Conservation (phyloP, 2,888 invertebrate genomes). For the Conchocele bisecta region DNA sequence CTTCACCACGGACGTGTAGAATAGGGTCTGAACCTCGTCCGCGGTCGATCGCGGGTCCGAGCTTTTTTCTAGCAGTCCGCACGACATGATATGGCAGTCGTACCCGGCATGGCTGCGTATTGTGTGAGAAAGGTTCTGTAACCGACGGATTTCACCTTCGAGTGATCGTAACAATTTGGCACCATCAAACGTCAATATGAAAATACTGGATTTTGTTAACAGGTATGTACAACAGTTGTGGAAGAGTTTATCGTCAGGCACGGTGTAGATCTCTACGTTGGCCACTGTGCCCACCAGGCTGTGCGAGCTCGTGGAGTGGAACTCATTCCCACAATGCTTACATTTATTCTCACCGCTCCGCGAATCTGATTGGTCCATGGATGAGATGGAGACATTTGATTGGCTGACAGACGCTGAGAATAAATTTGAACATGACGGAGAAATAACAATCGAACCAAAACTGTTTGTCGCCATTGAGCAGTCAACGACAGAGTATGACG, state of each 20-base stretch:
- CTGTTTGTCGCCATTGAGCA: conserved; percentile 62
- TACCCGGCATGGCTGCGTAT: conserved; percentile 62
- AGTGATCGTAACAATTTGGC: conserved; percentile 65
- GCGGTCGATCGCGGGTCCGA: conserved; percentile 39
- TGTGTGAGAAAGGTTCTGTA: conserved; percentile 67
- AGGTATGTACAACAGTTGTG: conserved; percentile 65
- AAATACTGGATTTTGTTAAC: conserved; percentile 65
- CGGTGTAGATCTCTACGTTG: conserved; percentile 66
- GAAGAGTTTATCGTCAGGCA: conserved; percentile 68
- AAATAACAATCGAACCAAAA: conserved; percentile 46
- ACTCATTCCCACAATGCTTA: conserved; percentile 50
- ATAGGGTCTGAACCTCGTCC: conserved; percentile 64
- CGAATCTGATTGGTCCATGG: conserved; percentile 19
- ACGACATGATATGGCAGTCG: conserved; percentile 60
- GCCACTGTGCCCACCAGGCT: conserved; percentile 37
- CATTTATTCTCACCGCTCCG: conserved; percentile 24
- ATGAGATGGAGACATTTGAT: conserved; percentile 6
- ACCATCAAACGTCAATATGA: conserved; percentile 70
- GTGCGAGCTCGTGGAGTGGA: conserved; percentile 3
- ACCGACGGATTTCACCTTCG: conserved; percentile 59
- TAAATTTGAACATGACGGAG: conserved; percentile 44
- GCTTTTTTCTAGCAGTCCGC: conserved; percentile 56
- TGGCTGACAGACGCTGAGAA: conserved; percentile 22
- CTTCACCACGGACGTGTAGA: conserved; percentile 62
- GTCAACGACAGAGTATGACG: conserved; percentile 47